Evolutionary conservation across 2,797 vertebrate species (phyloP), one percentile per base, ranked within the genome.

Genomic region (Lerista edwardsae): DNA sequence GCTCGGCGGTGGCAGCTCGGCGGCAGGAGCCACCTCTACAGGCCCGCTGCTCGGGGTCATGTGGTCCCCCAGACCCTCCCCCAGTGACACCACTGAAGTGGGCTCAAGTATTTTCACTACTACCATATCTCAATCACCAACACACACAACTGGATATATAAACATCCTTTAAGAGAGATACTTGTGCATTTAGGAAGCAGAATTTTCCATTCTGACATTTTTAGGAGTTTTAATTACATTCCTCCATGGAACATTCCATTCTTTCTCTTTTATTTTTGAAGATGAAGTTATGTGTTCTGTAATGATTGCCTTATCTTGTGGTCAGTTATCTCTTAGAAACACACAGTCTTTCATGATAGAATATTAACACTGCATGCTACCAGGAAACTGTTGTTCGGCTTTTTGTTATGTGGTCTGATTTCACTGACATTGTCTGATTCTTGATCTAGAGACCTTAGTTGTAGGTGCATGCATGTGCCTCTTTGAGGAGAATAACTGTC

Each of bases 211-310:
- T 90, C 62, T 78, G 72, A 61, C 59, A 14, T 88, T 91, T 86
- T 84, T 81, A 84, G 75, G 31, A 57, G 86, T 79, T 91, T 91
- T 89, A 76, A 73, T 57, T 84, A 10, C 73, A 85, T 89, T 90
- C 68, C 84, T 84, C 44, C 6, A 25, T 12, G 73, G 72, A 90
- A 87, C 77, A 83, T 91, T 93, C 75, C 65, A 85, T 91, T 93
- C 84, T 90, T 47, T n/a, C 84, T 85, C 59, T 74, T 93, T 90
- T 91, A 71, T 82, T 92, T 79, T 93, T 88, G 87, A 86, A 83
- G 55, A 74, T 87, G 81, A 41, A 36, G 21, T 84, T 65, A 1
- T 82, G 65, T 79, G 90, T 91, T 89, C 41, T 84, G 29, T 75
- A 65, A 0, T 71, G 73, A 77, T 83, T 55, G n/a, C 44, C 81